Conservation (phyloP, 2,888 invertebrate genomes). For the Marronus borbonicus region DNA sequence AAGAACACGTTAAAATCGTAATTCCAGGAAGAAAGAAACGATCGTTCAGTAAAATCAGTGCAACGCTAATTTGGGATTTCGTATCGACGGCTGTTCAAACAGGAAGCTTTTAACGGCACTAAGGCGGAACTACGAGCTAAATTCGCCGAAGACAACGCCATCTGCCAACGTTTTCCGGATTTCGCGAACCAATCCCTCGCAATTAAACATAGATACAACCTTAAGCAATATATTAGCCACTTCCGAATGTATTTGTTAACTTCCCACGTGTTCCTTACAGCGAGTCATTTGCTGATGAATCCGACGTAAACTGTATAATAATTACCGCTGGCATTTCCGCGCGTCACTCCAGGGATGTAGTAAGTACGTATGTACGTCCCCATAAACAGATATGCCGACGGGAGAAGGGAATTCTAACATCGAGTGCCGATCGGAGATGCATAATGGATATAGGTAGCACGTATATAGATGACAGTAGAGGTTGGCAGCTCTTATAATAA, state of each 20-base stretch:
- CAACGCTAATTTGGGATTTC: neutral
- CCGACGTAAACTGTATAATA: neutral
- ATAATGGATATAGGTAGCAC: no score
- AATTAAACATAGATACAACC: constrained; percentile 23
- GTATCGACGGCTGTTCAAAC: neutral
- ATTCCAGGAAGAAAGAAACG: no score
- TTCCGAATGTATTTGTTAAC: constrained; percentile 31
- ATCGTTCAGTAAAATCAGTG: neutral
- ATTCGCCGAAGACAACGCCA: neutral
- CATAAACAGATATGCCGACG: no score
- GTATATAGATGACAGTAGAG: no score
- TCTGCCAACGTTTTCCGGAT: neutral
- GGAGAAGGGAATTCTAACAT: no score
- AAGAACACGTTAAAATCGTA: no score
- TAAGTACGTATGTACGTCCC: no score
- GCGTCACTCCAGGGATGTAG: no score
- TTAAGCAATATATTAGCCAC: constrained; percentile 35
- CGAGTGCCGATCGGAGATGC: no score
- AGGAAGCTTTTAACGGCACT: constrained; percentile 13
- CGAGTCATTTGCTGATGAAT: constrained; percentile 31
- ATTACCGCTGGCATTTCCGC: no score
- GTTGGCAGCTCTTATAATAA: no score
- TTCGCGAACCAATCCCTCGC: neutral
- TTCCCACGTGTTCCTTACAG: constrained; percentile 28
- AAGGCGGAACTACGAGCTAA: neutral